Base-by-base conservation (phyloP, 2,797 vertebrate species). In the Euphonia xanthogaster region DNA sequence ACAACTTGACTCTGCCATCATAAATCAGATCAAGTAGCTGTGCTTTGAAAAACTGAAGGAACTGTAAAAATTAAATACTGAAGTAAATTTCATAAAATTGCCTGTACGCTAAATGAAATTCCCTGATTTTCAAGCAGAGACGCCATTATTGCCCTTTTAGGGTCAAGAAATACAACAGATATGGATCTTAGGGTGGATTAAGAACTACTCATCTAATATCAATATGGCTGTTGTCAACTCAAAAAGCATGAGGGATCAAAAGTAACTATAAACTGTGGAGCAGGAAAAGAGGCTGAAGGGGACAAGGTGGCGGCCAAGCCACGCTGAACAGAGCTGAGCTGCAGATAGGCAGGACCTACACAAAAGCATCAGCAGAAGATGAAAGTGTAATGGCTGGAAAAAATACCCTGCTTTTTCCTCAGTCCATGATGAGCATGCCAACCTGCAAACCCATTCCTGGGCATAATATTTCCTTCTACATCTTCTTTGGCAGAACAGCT, bases 21-120 rank as follows among this genome's bases (percentile, higher is more conserved):
- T 79, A 96, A 96, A 94, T 90, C 71, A 91, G 66, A 70, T 18
- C 55, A 76, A 93, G 74, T 68, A 86, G 39, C 28, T 77, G 74
- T 68, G 14, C 39, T 48, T 82, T 77, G 72, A 70, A 55, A 93
- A 95, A 50, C 0, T 0, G 20, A 70, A 78, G 37, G 35, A 73
- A 62, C 28, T 70, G 39, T 40, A 61, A 58, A 14, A 79, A 33
- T 30, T 61, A 61, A 76, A 87, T 57, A 83, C 27, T 1, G 3
- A 78, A 47, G 33, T 66, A 72, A 75, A 58, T 83, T 75, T 57
- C n/a, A 33, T 55, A 17, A 30, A 81, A 75, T 51, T 78, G 62
- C 19, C 45, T 68, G 7, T 23, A 71, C 8, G 15, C 63, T 50
- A 78, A 51, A 67, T 28, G 11, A 88, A 74, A 55, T 31, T 57